Evolutionary conservation across 2,888 invertebrate species (phyloP).

Genomic region (Drosophila fulvimacula): DNA sequence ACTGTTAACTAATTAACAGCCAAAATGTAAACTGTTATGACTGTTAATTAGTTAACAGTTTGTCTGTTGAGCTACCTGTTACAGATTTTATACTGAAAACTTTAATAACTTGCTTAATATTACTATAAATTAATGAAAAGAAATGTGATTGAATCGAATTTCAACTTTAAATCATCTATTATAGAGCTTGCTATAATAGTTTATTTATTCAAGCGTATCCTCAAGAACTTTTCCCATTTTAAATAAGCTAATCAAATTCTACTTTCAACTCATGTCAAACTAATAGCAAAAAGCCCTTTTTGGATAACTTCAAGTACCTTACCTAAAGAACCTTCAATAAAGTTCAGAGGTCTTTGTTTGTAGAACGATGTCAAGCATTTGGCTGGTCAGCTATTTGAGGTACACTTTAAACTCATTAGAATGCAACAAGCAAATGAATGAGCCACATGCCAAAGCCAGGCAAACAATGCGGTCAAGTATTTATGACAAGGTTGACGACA

Average conservation of each 20-base stretch:
- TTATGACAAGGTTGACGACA: slow-evolving; percentile 72
- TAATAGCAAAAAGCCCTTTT: neutral
- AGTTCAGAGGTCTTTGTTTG: slow-evolving; percentile 47
- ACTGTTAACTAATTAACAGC: neutral
- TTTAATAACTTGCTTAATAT: neutral
- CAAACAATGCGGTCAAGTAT: slow-evolving; percentile 77
- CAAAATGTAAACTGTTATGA: too few relatives aligned
- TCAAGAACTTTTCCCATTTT: neutral
- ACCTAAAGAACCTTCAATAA: slow-evolving; percentile 36
- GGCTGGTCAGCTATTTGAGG: slow-evolving; percentile 34
- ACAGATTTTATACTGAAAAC: neutral
- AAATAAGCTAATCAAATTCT: slow-evolving; percentile 20
- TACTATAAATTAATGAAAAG: neutral
- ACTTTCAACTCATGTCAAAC: slow-evolving; percentile 18
- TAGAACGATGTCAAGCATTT: slow-evolving; percentile 39
- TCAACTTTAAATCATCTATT: neutral
- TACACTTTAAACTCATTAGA: slow-evolving; percentile 67
- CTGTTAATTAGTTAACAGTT: neutral
- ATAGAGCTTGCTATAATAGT: neutral
- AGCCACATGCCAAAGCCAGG: slow-evolving; percentile 53
- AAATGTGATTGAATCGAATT: neutral
- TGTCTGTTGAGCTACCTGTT: neutral
- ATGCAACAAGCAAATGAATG: slow-evolving; percentile 58
- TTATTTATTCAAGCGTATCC: neutral
- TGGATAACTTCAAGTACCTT: neutral